Base-by-base conservation (phyloP, 2,113 vertebrate genomes). In the Dasyprocta punctata region DNA sequence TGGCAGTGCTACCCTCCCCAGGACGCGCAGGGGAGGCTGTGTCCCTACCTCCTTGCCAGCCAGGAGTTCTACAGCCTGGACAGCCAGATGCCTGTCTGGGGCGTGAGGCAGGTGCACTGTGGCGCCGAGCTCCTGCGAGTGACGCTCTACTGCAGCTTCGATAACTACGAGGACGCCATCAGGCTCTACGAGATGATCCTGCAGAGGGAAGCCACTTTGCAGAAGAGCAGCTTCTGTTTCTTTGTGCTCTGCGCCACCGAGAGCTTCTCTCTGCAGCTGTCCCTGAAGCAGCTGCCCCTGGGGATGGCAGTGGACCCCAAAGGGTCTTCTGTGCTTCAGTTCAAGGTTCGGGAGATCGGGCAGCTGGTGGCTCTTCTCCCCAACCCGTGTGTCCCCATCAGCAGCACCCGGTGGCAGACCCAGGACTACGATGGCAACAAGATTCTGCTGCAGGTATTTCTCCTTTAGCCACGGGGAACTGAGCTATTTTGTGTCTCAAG, bases 331-430 rank as follows among this genome's bases (percentile, higher is more conserved):
- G 99, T 99, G 63, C 94, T 99, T 89, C 99, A 99, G 98, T 99
- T 99, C 93, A 98, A 90, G 71, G 99, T 99, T 95, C 99, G 98
- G 3, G 99, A 99, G 96, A 99, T 99, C 0, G 99, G 99, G 71
- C 99, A 99, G 95, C 98, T 99, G 3, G 99, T 99, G 60, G 99
- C 99, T 11, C 99, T 99, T 60, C 98, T 99, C 67, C 99, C 99
- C 14, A 99, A 99, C 96, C 99, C 99, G 0, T 99, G 99, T 0
- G 93, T 99, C 11, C 99, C 99, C 4, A 99, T 99, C 98, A 99
- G 99, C 83, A 97, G 97, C 89, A 99, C 98, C 56, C 98, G 99
- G 95, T 99, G 99, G 99, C 99, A 99, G 98, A 99, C 99, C 0
- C 99, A 99, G 97, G 99, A 99, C 98, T 99, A 99, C 0, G 99